These are phyloP conservation scores for Sphaerophoria rueppellii DNA, from an alignment of 2,888 invertebrate genomes.

Conservation along the genomic window DNA sequence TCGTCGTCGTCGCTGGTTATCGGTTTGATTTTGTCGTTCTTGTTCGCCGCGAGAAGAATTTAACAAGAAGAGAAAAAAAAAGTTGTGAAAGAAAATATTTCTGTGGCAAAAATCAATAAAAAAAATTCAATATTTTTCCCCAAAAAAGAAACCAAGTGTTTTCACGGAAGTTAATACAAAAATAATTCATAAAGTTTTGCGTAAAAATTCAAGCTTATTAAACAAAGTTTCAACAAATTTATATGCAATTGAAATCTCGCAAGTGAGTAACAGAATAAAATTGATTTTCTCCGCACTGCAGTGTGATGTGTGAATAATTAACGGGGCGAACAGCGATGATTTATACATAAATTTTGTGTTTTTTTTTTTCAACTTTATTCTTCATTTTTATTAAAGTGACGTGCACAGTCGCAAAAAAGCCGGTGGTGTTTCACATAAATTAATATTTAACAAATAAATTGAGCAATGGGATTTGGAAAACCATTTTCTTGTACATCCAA, in stretches of 20 bases:
- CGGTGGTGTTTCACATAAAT: conserved; percentile 52
- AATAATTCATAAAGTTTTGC: conserved; percentile 5
- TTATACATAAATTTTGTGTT: conserved; percentile 50
- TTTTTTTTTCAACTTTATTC: conserved; percentile 18
- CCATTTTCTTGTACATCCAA: neutral
- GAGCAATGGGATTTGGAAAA: neutral
- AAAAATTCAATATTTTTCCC: conserved; percentile 53
- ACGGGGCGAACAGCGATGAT: conserved; percentile 63
- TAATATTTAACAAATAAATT: neutral
- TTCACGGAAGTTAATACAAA: conserved; percentile 23
- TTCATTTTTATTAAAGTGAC: conserved; percentile 49
- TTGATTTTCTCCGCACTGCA: conserved; percentile 63
- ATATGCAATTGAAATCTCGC: conserved; percentile 57
- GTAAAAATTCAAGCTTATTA: conserved; percentile 7
- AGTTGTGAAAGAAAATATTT: conserved; percentile 49
- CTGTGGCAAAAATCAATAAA: conserved; percentile 70
- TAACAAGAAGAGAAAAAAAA: conserved; percentile 51
- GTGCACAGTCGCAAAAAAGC: conserved; percentile 69
- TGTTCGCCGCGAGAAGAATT: conserved; percentile 69
- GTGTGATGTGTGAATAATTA: conserved; percentile 62
- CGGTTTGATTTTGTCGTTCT: conserved; percentile 64
- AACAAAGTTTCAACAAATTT: conserved; percentile 16
- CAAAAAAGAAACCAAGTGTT: conserved; percentile 35
- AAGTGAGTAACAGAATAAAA: conserved; percentile 63
- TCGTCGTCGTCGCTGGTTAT: conserved; percentile 40